Evolutionary conservation across 1,140 invertebrate species (phyloP), one percentile per base, ranked within the genome.

Genomic region (Ceratosolen solmsi): DNA sequence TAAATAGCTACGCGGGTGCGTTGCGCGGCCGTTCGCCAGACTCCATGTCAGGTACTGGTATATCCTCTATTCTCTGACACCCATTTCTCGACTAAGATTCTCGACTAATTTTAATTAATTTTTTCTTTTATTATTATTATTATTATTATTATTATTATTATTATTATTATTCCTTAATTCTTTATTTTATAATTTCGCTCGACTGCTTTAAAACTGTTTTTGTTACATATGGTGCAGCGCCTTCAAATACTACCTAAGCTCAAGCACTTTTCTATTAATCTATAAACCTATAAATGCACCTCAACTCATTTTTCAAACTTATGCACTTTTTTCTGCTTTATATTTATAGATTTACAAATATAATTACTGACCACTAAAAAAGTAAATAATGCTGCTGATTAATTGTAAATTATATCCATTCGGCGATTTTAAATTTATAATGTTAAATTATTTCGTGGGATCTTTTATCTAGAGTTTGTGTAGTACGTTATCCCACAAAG

Each of bases 1-100:
- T 93, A 92, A 94, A 94, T 94, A 95, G 94, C 92, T 95, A 96
- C 93, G 95, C 95, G 90, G 94, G 94, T 92, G 94, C 94, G 90
- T 93, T 95, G 91, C 94, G 94, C 92, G 95, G 95, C 90, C 93
- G 93, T 86, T 93, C 93, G 90, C 93, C 94, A 91, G 92, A 93
- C 92, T 89, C 91, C 92, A 94, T 95, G 94, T 94, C 95, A 95
- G 95, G 95, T 95, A 95, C 92, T 93, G 91, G 91, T 92, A 92
- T 91, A 87, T 89, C 88, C 88, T 89, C 89, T 91, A 88, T 91
- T 88, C 87, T 86, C 86, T 87, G 84, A 80, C 85, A 80, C 85
- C 85, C 86, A 83, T 82, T 22, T 83, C 83, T 83, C 27, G 49
- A 3, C 41, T 70, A 38, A 78, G 38, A n/a, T 33, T 63, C 54